Conservation (phyloP, 2,888 invertebrate species). For the Caenorhabditis imperialis region DNA sequence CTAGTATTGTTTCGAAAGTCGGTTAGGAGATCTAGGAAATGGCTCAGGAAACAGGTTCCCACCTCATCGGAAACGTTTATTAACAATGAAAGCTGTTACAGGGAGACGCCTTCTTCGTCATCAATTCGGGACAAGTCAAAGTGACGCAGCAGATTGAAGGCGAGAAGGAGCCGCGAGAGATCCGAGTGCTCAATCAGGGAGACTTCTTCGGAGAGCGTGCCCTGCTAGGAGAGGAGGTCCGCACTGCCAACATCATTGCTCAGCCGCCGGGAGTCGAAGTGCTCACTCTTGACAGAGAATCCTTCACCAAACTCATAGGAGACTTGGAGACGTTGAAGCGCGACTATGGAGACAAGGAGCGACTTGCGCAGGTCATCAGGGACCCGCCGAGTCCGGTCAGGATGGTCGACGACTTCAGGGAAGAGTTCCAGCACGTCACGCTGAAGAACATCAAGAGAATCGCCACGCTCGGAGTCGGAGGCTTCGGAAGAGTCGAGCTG, state of each 20-base stretch:
- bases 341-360: constrained; percentile 83
- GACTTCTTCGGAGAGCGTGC: constrained; percentile 93
- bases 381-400: constrained; percentile 69
- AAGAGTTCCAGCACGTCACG: constrained; percentile 83
- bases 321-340: constrained; percentile 86
- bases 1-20: constrained; percentile 4
- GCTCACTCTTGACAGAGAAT: constrained; percentile 85
- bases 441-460: constrained; percentile 87
- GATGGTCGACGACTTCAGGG: constrained; percentile 70
- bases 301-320: constrained; percentile 89
- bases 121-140: constrained; percentile 83
- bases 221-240: constrained; percentile 86
- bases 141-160: constrained; percentile 79
- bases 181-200: constrained; percentile 84
- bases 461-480: constrained; percentile 91
- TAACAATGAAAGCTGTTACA: constrained; percentile 10
- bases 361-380: constrained; percentile 67
- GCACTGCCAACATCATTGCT: constrained; percentile 92
- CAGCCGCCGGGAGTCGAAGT: constrained; percentile 88
- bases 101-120: constrained; percentile 92
- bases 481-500: constrained; percentile 88
- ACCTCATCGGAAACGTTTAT: too few relatives aligned
- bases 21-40: not conserved
- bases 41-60: constrained; percentile 5
- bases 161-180: constrained; percentile 82